These are phyloP conservation scores for Patella pellucida DNA, from an alignment of 2,888 invertebrate species.

Conservation along the genomic window DNA sequence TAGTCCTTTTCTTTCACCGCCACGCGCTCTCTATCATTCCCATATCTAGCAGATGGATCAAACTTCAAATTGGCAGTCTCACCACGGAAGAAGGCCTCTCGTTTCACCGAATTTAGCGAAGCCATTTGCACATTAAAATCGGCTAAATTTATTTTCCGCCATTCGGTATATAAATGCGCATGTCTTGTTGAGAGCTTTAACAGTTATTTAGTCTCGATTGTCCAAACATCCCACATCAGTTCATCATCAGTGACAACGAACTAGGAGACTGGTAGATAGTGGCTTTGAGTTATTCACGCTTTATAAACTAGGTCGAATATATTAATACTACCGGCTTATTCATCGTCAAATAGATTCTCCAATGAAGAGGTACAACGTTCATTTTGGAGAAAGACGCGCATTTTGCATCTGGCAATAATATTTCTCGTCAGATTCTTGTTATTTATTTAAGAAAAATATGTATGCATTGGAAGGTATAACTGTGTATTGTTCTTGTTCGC, in stretches of 20 bases:
- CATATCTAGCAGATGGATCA: conserved; percentile 55
- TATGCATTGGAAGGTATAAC: too few relatives aligned
- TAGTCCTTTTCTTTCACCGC: conserved; percentile 24
- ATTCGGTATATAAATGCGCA: conserved; percentile 6
- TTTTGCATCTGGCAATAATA: too few relatives aligned
- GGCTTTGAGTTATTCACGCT: conserved; percentile 1
- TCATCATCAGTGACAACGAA: background rate
- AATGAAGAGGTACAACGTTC: too few relatives aligned
- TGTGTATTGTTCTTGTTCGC: too few relatives aligned
- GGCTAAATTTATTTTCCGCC: conserved; percentile 5
- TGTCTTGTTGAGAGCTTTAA: background rate
- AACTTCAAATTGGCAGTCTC: conserved; percentile 54
- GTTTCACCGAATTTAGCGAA: conserved; percentile 59
- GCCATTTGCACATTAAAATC: background rate
- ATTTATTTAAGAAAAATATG: too few relatives aligned
- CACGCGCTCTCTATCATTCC: conserved; percentile 39
- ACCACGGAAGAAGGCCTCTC: conserved; percentile 64
- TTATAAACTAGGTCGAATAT: background rate
- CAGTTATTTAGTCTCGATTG: background rate
- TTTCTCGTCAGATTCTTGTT: too few relatives aligned
- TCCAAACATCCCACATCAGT: background rate
- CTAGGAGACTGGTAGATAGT: background rate
- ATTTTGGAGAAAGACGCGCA: too few relatives aligned
- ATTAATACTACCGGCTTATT: conserved; percentile 7
- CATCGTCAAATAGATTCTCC: too few relatives aligned